phyloP scores from a whole-genome alignment of 35 echinoderm and acorn worm species.

The Patiria miniata region DNA sequence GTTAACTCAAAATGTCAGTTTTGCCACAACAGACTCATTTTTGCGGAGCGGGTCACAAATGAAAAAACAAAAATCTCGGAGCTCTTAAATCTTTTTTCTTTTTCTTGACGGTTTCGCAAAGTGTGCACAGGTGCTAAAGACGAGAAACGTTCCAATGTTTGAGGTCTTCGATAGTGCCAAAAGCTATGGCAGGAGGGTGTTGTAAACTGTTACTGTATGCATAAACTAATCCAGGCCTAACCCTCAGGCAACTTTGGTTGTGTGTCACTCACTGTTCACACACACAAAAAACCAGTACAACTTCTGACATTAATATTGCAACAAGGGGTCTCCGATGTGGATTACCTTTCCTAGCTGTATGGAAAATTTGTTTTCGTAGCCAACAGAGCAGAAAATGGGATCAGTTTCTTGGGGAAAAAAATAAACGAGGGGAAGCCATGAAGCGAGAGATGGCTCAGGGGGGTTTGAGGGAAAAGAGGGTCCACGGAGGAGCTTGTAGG shows the following conservation, averaged over 20 bases:
- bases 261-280: neutral
- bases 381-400: conserved; percentile 24
- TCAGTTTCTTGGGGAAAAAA: conserved; percentile 11
- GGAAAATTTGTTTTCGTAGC: conserved; percentile 25
- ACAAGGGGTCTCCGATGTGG: neutral
- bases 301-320: conserved; percentile 19
- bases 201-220: too few relatives aligned
- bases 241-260: neutral
- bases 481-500: neutral
- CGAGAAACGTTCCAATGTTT: too few relatives aligned
- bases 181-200: too few relatives aligned
- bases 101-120: too few relatives aligned
- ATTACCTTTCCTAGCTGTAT: neutral
- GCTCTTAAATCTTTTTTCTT: too few relatives aligned
- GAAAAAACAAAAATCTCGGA: too few relatives aligned
- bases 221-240: neutral
- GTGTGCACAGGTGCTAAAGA: too few relatives aligned
- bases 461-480: neutral
- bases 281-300: neutral
- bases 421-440: conserved; percentile 16
- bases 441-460: neutral
- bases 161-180: too few relatives aligned
- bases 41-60: too few relatives aligned
- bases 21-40: too few relatives aligned
- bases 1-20: too few relatives aligned